Conservation (phyloP, 2,113 vertebrate genomes). For the Vireo altiloquus region DNA sequence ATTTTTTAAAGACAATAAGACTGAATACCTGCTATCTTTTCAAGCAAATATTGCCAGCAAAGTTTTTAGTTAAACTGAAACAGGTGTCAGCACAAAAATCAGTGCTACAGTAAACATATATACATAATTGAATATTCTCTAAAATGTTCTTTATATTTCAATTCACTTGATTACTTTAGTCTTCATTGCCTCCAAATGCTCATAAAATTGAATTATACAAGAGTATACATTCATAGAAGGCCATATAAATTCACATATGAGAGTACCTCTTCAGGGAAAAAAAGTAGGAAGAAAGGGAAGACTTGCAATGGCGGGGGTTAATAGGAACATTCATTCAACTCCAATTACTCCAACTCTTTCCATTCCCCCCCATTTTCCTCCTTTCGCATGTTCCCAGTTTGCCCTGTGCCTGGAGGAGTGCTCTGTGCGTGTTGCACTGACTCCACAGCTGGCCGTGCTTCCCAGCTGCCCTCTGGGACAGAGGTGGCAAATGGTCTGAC, state of each 20-base stretch:
- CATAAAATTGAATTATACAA: background rate
- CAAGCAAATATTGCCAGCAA: background rate
- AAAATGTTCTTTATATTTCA: background rate
- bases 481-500: background rate
- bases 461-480: no score
- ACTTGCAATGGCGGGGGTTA: background rate
- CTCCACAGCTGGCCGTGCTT: background rate
- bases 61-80: background rate
- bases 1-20: background rate
- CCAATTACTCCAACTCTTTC: background rate
- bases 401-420: fast-evolving
- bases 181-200: background rate
- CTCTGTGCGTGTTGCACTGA: fast-evolving
- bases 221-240: background rate
- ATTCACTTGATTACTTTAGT: background rate
- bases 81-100: background rate
- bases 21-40: background rate
- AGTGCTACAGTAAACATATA: background rate
- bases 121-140: background rate
- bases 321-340: background rate
- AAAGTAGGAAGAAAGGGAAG: background rate
- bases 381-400: background rate
- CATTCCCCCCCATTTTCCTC: background rate
- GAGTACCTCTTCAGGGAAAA: background rate
- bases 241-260: background rate